Evolutionary conservation across 2,113 vertebrate species (phyloP).

Genomic region (Bettongia penicillata): DNA sequence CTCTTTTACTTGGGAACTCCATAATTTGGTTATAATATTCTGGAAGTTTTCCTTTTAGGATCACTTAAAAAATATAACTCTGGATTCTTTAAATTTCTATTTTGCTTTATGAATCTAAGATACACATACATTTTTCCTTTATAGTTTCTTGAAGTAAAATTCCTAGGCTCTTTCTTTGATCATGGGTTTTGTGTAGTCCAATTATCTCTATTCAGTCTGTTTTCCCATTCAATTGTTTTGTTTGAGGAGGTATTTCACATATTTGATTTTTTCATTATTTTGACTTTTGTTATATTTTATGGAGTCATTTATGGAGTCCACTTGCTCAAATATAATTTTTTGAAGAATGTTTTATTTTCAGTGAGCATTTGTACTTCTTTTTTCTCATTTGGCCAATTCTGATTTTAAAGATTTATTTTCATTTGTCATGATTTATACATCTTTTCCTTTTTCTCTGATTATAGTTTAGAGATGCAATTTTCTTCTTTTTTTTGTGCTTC

Average conservation of each 20-base stretch:
- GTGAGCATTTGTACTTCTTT: not conserved
- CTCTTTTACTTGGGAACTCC: too few species aligned
- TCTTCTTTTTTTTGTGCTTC: not conserved
- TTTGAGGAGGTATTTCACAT: not conserved
- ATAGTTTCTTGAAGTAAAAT: not conserved
- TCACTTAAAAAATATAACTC: not conserved
- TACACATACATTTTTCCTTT: fast-evolving
- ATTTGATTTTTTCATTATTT: not conserved
- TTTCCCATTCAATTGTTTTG: not conserved
- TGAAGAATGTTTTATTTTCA: not conserved
- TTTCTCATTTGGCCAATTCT: not conserved
- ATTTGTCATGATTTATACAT: not conserved
- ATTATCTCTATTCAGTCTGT: not conserved
- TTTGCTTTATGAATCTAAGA: not conserved
- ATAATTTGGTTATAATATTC: not conserved
- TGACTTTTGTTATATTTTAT: not conserved
- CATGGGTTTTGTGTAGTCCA: not conserved
- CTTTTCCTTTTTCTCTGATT: not conserved
- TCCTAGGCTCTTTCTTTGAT: not conserved
- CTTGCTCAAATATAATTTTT: not conserved
- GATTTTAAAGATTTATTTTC: not conserved
- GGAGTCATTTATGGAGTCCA: too few species aligned
- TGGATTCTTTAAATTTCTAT: not conserved
- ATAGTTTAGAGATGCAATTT: not conserved
- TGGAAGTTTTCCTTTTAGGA: not conserved